Percentiles rank a stretch among this genome's conserved stretches.
Conservation (phyloP, 2,888 invertebrate genomes). For the Lasioglossum marginatum region DNA sequence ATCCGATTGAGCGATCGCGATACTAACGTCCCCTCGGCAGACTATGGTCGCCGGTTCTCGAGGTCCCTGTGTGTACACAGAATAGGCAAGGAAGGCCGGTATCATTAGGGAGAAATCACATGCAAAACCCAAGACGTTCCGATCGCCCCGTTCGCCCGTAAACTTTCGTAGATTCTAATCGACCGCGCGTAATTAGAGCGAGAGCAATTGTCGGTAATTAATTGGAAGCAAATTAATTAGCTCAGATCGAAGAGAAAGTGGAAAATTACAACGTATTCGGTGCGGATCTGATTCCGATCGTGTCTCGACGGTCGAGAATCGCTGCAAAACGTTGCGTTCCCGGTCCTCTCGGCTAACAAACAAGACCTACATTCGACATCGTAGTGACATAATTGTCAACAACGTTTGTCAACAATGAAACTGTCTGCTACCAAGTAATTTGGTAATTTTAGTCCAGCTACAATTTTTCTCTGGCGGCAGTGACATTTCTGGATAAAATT, state of each 20-base stretch:
- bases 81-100: constrained; percentile 21
- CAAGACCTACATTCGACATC: neutral
- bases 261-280: constrained; percentile 62
- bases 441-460: neutral
- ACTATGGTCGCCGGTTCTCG: neutral
- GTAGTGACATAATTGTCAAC: neutral
- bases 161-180: constrained; percentile 72
- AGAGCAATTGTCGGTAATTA: constrained; percentile 71
- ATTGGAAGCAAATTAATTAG: constrained; percentile 71
- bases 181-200: constrained; percentile 69
- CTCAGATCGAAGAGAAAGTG: constrained; percentile 61
- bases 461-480: too few species aligned
- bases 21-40: neutral
- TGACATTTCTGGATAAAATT: neutral
- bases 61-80: neutral
- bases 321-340: neutral
- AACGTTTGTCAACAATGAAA: neutral
- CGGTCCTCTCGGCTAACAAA: neutral
- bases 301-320: neutral
- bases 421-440: neutral
- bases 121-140: constrained; percentile 63
- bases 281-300: constrained; percentile 10
- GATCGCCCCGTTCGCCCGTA: constrained; percentile 67
- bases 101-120: constrained; percentile 67
- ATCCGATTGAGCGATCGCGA: constrained; percentile 12